Conservation (phyloP, 2,888 invertebrate genomes). For the Ectemnius cavifrons region DNA sequence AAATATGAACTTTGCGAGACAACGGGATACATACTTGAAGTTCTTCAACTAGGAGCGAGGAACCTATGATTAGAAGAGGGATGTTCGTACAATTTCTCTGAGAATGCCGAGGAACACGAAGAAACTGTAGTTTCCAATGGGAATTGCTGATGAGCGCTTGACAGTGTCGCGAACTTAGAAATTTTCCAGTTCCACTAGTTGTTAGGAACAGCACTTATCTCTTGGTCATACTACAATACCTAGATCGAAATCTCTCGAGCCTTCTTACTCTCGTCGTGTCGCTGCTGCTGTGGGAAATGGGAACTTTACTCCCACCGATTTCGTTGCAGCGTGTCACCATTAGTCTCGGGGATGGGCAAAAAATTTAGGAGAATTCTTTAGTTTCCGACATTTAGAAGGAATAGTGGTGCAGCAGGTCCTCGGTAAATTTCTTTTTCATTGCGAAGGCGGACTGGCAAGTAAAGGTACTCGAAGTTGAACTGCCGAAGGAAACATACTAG, state of each 20-base stretch:
- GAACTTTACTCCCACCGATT: no score
- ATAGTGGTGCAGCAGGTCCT: no score
- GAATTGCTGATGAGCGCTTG: constrained; percentile 20
- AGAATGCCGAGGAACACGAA: constrained; percentile 10
- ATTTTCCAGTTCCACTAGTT: neutral
- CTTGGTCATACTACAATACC: neutral
- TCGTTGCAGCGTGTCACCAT: no score
- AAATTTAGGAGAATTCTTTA: no score
- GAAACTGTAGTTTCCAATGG: constrained; percentile 31
- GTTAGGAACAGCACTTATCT: neutral
- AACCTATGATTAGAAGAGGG: constrained; percentile 27
- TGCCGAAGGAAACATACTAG: constrained; percentile 19
- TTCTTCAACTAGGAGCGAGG: neutral
- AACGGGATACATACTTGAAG: neutral
- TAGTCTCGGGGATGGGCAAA: no score
- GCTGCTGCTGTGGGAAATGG: neutral
- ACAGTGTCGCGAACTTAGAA: neutral
- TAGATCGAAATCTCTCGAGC: neutral
- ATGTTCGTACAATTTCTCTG: constrained; percentile 29
- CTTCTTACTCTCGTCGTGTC: neutral
- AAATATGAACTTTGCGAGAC: constrained; percentile 11
- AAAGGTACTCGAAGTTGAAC: neutral
- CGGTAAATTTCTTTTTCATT: constrained; percentile 23
- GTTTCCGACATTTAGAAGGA: no score
- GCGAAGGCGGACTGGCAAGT: neutral